Evolutionary conservation across 2,888 invertebrate genomes (phyloP).

Genomic region (Dynastes grantii): DNA sequence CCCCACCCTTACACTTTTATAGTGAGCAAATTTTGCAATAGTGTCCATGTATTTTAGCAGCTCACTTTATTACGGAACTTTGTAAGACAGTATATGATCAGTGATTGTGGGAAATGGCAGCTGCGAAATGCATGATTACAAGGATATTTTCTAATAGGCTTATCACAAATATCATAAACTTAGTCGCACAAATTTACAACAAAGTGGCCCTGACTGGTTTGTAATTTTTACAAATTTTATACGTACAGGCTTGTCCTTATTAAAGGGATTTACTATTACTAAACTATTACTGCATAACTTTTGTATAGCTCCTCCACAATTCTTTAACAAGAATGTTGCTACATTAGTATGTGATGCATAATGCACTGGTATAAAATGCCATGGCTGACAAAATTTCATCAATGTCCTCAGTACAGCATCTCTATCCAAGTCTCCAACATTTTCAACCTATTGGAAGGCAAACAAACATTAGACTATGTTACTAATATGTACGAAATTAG

Average conservation of each 20-base stretch:
- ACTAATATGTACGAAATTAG: background rate
- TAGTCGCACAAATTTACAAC: no score
- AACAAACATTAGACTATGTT: slow-evolving; percentile 20
- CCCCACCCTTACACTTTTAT: no score
- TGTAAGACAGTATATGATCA: no score
- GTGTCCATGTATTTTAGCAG: no score
- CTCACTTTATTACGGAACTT: no score
- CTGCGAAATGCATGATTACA: no score
- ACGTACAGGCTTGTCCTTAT: slow-evolving; percentile 60
- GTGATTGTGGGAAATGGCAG: no score
- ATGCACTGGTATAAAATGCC: slow-evolving; percentile 71
- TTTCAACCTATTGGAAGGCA: slow-evolving; percentile 59
- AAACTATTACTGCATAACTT: slow-evolving; percentile 71
- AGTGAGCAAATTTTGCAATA: no score
- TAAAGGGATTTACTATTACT: slow-evolving; percentile 64
- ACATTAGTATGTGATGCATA: slow-evolving; percentile 66
- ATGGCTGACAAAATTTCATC: slow-evolving; percentile 69
- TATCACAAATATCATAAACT: no score
- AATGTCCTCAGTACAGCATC: slow-evolving; percentile 70
- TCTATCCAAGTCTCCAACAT: slow-evolving; percentile 65
- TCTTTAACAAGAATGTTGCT: slow-evolving; percentile 70
- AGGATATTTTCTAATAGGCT: no score
- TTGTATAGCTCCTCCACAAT: slow-evolving; percentile 71
- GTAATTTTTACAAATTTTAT: background rate
- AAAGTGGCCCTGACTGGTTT: no score